Evolutionary conservation across 2,888 invertebrate species (phyloP).

Genomic region (Poecilobothrus nobilitatus): DNA sequence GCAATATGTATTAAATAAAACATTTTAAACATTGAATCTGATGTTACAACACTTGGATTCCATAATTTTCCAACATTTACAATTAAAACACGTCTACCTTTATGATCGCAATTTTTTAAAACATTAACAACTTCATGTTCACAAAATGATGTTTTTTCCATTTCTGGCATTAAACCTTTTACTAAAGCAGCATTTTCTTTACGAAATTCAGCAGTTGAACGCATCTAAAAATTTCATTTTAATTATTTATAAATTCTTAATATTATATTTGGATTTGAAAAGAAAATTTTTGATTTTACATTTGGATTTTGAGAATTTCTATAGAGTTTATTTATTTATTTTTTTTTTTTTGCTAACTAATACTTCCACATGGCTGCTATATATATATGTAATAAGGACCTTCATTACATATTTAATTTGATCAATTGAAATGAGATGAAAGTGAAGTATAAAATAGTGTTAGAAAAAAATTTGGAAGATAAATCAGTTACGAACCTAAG

Average conservation of each 20-base stretch:
- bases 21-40: constrained; percentile 69
- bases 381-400: too few species aligned
- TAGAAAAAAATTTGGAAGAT: too few species aligned
- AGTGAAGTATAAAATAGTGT: too few species aligned
- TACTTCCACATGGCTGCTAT: too few species aligned
- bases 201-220: constrained; percentile 65
- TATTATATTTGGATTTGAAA: constrained; percentile 24
- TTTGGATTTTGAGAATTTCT: too few species aligned
- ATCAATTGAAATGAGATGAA: too few species aligned
- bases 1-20: constrained; percentile 72
- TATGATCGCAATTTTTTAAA: constrained; percentile 63
- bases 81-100: constrained; percentile 64
- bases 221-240: constrained; percentile 51
- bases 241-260: constrained; percentile 16
- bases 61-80: constrained; percentile 66
- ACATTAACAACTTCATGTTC: constrained; percentile 70
- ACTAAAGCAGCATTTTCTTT: constrained; percentile 58
- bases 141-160: constrained; percentile 59
- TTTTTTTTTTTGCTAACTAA: too few species aligned
- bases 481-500: too few species aligned
- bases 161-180: constrained; percentile 56
- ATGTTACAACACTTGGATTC: constrained; percentile 63
- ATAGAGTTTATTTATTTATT: too few species aligned
- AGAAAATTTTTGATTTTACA: too few species aligned
- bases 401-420: too few species aligned